A percentile compares a stretch with the other conserved stretches of the same genome.
Evolutionary conservation across 1,140 invertebrate species (phyloP).

Genomic region (Acromyrmex charruanus): DNA sequence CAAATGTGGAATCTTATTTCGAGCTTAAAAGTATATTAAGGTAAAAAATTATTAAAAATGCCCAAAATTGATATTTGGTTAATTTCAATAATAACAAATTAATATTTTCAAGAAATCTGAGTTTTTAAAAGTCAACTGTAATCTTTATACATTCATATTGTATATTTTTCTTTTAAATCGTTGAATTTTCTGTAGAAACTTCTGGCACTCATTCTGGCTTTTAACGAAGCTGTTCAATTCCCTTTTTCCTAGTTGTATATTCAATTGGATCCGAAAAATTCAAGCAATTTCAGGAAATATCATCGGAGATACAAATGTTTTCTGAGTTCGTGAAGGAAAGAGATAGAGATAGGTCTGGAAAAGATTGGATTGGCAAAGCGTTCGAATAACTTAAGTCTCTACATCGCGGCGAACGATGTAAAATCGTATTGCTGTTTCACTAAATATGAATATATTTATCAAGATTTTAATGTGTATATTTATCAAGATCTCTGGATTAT

Average conservation of each 20-base stretch:
- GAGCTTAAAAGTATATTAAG: neutral
- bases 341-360: neutral
- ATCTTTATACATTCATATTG: neutral
- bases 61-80: neutral
- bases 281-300: conserved; percentile 10
- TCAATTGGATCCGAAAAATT: conserved; percentile 67
- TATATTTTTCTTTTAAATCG: conserved; percentile 9
- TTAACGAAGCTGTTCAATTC: conserved; percentile 58
- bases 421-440: neutral
- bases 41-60: too few relatives aligned
- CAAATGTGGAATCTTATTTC: neutral
- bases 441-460: conserved; percentile 9
- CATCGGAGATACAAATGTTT: conserved; percentile 10
- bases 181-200: conserved; percentile 17
- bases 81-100: neutral
- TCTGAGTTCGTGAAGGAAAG: neutral
- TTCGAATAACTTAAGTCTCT: conserved; percentile 70
- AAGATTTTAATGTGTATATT: neutral
- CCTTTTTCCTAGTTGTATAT: conserved; percentile 47
- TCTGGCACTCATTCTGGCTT: neutral
- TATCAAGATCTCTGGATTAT: neutral
- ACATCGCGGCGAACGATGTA: neutral
- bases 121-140: neutral
- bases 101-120: neutral
- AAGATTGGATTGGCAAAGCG: conserved; percentile 67